Percentiles rank a stretch among this genome's conserved stretches.
phyloP scores from a whole-genome alignment of 2,797 vertebrate species.

The Microctenopoma stevenorrisi region DNA sequence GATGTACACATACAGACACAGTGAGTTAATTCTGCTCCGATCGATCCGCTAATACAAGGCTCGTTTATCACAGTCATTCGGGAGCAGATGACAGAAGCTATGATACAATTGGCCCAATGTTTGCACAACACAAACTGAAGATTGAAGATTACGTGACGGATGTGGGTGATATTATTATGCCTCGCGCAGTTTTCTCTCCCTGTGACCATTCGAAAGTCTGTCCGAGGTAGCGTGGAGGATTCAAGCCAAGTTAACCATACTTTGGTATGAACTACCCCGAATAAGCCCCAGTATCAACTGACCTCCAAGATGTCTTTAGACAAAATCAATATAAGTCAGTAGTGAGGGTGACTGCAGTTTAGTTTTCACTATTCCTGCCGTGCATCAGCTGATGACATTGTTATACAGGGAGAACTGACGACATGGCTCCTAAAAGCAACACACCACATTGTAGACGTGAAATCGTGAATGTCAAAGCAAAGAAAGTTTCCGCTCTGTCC shows the following conservation, averaged over 20 bases:
- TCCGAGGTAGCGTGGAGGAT: neutral
- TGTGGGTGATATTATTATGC: neutral
- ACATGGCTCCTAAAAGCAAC: neutral
- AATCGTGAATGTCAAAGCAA: neutral
- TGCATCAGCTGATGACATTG: too few species aligned
- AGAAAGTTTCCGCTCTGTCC: neutral
- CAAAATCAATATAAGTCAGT: slow-evolving; percentile 68
- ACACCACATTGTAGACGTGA: neutral
- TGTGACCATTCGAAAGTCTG: neutral
- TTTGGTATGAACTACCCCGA: neutral
- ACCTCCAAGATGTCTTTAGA: slow-evolving; percentile 53
- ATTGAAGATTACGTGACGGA: slow-evolving; percentile 28
- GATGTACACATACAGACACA: neutral
- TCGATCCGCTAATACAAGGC: slow-evolving; percentile 56
- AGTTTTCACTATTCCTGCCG: slow-evolving; percentile 50
- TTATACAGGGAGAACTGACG: too few species aligned
- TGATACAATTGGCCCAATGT: slow-evolving; percentile 61
- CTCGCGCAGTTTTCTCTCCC: neutral
- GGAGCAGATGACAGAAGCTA: slow-evolving; percentile 52
- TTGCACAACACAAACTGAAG: slow-evolving; percentile 41
- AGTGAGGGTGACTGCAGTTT: slow-evolving; percentile 18
- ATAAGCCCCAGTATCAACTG: slow-evolving; percentile 31
- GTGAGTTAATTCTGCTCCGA: slow-evolving; percentile 37
- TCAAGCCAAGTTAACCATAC: neutral
- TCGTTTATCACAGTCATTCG: slow-evolving; percentile 34